Percentiles rank a stretch among this genome's conserved stretches.
These are phyloP conservation scores for Petrocephalus sullivani DNA, from an alignment of 2,797 vertebrate genomes.

Conservation along the genomic window DNA sequence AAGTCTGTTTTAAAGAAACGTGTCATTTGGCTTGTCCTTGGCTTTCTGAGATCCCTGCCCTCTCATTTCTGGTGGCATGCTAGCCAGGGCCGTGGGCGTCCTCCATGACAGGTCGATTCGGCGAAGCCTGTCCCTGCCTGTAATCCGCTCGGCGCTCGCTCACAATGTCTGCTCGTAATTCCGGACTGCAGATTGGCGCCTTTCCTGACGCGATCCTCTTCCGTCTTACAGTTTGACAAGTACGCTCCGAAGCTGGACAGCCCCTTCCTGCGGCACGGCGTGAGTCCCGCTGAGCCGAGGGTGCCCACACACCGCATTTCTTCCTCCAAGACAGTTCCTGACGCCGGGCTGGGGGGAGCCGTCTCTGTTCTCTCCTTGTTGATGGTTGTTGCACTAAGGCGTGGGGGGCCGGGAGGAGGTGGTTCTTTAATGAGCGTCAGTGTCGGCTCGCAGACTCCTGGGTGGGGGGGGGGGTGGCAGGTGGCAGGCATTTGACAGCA, in stretches of 20 bases:
- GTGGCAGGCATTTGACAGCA: not conserved
- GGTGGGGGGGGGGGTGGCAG: too few relatives aligned
- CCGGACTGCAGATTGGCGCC: not conserved
- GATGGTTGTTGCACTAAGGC: not conserved
- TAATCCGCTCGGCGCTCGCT: not conserved
- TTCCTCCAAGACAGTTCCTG: not conserved
- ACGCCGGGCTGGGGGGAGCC: not conserved
- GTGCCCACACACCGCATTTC: not conserved
- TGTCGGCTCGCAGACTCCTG: not conserved
- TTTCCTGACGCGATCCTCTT: not conserved
- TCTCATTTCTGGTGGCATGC: not conserved
- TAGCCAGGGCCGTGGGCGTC: not conserved
- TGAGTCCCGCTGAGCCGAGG: slow-evolving; percentile 61
- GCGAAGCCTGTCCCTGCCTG: not conserved
- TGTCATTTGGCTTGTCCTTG: not conserved
- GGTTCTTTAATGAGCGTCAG: not conserved
- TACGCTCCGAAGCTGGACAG: slow-evolving; percentile 93
- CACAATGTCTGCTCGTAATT: not conserved
- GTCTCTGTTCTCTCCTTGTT: not conserved
- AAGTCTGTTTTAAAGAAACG: not conserved
- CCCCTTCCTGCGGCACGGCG: slow-evolving; percentile 96
- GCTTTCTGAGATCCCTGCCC: not conserved
- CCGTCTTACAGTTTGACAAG: slow-evolving; percentile 82
- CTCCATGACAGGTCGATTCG: not conserved
- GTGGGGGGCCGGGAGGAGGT: not conserved